These are phyloP conservation scores for Eledona agricola DNA, from an alignment of 2,888 invertebrate species.

Conservation along the genomic window DNA sequence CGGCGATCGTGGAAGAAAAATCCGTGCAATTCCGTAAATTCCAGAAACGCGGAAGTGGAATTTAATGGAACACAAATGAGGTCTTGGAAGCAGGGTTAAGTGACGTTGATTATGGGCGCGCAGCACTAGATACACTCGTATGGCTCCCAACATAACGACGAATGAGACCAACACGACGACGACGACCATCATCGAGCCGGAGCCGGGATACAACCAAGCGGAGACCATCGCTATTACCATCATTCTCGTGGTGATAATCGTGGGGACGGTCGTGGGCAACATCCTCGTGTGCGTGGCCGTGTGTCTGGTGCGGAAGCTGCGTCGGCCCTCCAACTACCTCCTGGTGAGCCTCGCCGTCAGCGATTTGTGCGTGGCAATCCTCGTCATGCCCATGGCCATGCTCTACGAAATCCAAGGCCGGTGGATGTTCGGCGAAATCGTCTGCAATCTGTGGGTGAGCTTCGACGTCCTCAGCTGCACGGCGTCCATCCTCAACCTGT, in stretches of 20 bases:
- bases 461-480: constrained; percentile 98
- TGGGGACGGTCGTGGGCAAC: constrained; percentile 87
- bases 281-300: constrained; percentile 95
- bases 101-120: too few relatives aligned
- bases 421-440: constrained; percentile 92
- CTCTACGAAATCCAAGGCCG: constrained; percentile 91
- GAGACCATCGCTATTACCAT: constrained; percentile 76
- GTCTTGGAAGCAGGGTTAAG: constrained; percentile 1
- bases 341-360: constrained; percentile 95
- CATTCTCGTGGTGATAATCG: constrained; percentile 77
- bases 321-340: constrained; percentile 89
- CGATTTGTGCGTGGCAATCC: constrained; percentile 92
- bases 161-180: constrained; percentile 52
- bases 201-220: constrained; percentile 52
- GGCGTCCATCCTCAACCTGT: constrained; percentile 97
- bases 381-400: constrained; percentile 98
- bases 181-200: too few relatives aligned
- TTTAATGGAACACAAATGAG: constrained; percentile 3
- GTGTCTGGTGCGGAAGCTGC: constrained; percentile 89
- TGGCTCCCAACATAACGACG: constrained; percentile 57
- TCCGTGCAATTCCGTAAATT: constrained; percentile 38
- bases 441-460: constrained; percentile 96
- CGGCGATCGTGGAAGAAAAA: constrained; percentile 23
- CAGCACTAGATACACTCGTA: too few relatives aligned
- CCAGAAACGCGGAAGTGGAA: constrained; percentile 23